Base-by-base conservation (phyloP, 2,113 vertebrate species). In the Bolborhynchus lineola region DNA sequence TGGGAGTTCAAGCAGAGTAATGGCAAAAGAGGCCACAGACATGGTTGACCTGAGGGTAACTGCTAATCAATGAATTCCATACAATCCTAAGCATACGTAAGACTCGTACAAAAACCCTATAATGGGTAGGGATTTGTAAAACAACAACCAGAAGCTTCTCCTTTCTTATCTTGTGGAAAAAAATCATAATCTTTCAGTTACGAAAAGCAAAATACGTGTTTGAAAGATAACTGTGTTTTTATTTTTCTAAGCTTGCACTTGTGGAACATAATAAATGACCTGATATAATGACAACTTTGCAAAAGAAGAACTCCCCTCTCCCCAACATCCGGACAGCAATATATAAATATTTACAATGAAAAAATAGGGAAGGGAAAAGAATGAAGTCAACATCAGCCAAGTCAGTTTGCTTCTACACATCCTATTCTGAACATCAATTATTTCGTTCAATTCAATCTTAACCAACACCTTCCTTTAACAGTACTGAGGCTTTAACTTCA, bases 281-380 rank as follows among this genome's bases (percentile, higher is more conserved):
- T 94, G 97, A 97, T 97, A 97, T 85, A 95, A 96, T 92, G 97
- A 97, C 95, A 97, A 96, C 92, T 97, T 97, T 98, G 98, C 97
- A 98, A 98, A 96, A 93, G 88, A 96, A 95, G 69, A 92, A 70
- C 82, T n/a, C 44, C 88, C 42, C 86, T 89, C 74, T 83, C 91
- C 91, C 86, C 90, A 93, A 88, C 85, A 96, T 95, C 88, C 97
- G 95, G 81, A 95, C 96, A 96, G 81, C 80, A 97, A 97, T 98
- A 98, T 98, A 98, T 96, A 98, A 98, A 98, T 98, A 98, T 98
- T 97, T 98, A 98, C 98, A 98, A 90, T 98, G 97, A 62, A 96
- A 98, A 98, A 98, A 97, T 94, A 98, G 97, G 91, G 91, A 97
- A 97, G 86, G 91, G 90, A 91, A 97, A 92, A 97, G 77, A 96